Evolutionary conservation across 2,113 vertebrate species (phyloP), one percentile per base, ranked within the genome.

Genomic region (Chaetodon trifascialis): DNA sequence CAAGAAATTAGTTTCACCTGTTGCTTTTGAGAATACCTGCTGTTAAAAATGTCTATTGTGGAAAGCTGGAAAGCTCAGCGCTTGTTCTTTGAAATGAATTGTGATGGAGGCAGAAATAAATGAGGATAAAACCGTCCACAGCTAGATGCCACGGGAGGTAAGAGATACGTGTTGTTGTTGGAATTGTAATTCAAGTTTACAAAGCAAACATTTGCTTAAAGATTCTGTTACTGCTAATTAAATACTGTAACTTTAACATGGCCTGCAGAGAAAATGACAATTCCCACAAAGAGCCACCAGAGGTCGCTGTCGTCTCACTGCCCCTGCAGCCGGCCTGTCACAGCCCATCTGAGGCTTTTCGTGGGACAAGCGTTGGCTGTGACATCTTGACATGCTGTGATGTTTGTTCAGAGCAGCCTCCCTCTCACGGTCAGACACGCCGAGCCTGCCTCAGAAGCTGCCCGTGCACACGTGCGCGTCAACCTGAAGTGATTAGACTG

Each of bases 291-390:
- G 0, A 10, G 3, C 88, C 90, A 90, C 68, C 36, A 90, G 90
- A 88, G 83, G 91, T 12, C 69, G 11, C 88, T 88, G 69, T 79
- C 65, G 74, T 21, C n/a, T 30, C 4, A 19, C 65, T 30, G 11
- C 6, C 12, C 7, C 15, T 62, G 42, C 21, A 36, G 46, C 36
- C 38, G 1, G 1, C 17, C 36, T 2, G 4, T 55, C 9, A 36
- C n/a, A 58, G 19, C 44, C 15, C 14, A 11, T 47, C 60, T 2
- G 16, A 54, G 42, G 16, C 47, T 40, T 16, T 58, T 16, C 34
- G 11, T 17, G 15, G 4, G 42, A 36, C 11, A 1, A 76, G 40
- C 60, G 16, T n/a, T 25, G 17, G 14, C 54, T 74, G 23, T 12
- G 40, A 51, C 36, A 23, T 38, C 16, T 11, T 46, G 21, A n/a